Base-by-base conservation (phyloP, 1,140 invertebrate species). In the Drosophila nasuta region DNA sequence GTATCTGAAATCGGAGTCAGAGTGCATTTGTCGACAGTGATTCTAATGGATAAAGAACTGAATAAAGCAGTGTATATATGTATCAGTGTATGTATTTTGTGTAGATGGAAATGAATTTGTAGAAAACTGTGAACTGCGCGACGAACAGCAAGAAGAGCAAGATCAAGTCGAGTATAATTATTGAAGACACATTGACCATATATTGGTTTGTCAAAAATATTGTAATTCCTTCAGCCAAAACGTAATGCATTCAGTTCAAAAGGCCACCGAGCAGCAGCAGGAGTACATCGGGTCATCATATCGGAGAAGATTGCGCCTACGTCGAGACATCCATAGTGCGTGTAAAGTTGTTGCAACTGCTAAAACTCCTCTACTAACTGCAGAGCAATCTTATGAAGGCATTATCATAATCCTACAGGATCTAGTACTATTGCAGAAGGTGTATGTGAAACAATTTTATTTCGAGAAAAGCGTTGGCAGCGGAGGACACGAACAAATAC, bases 231-330 rank as follows among this genome's bases (percentile, higher is more conserved):
- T 20, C 45, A 68, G 52, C 70, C 11, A 52, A 33, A 79, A 56
- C 88, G 88, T 91, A 82, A 91, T 91, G 88, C 78, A 83, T 91
- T 91, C 83, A 79, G 73, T 79, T 75, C 78, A 78, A 81, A 77
- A 65, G 69, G 56, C 30, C 51, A 75, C 41, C 63, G 67, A 82
- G 70, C 68, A 83, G 62, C 70, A 83, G 62, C 70, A 83, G 75
- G 60, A 85, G 75, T 70, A 79, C 57, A 74, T 75, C 71, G 67
- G 75, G 67, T 66, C 75, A 52, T 75, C 75, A 52, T 75, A 74
- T 11, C 79, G 78, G 43, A 79, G 71, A 73, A 80, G 85, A 71
- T 75, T 82, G 68, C 63, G 82, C n/a, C 71, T 77, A 65, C 65
- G 59, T 56, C 70, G 52, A 59, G 41, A 77, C 43, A 38, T 6